These are phyloP conservation scores for Pangasius larnaudii DNA, from an alignment of 2,797 vertebrate genomes.

Conservation along the genomic window DNA sequence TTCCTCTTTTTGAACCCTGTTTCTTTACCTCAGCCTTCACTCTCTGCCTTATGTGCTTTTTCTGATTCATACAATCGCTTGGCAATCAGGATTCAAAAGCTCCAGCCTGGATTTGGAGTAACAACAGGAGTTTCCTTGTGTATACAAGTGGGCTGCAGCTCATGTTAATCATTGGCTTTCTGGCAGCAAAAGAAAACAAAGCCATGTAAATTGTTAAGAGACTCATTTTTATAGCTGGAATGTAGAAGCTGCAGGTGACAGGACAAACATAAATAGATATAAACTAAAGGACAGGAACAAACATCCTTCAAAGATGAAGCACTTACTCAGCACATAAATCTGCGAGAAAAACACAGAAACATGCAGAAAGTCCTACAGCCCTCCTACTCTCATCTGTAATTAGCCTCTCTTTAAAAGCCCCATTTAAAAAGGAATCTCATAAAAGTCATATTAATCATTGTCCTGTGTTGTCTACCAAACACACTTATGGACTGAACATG, in stretches of 20 bases:
- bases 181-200: neutral
- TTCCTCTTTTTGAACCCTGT: neutral
- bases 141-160: neutral
- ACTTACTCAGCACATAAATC: neutral
- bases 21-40: neutral
- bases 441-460: slow-evolving; percentile 11
- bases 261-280: neutral
- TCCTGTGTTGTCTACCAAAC: neutral
- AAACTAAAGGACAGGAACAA: slow-evolving; percentile 27
- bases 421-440: slow-evolving; percentile 6
- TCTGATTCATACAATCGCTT: neutral
- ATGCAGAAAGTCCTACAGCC: neutral
- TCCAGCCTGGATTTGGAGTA: slow-evolving; percentile 1
- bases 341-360: neutral
- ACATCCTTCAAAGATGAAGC: neutral
- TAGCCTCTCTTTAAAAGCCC: slow-evolving; percentile 13
- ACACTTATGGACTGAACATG: neutral
- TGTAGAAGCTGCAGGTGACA: neutral
- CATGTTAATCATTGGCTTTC: neutral
- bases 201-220: neutral
- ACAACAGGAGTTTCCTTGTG: slow-evolving; percentile 6
- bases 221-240: neutral
- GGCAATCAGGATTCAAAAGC: neutral
- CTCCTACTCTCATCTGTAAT: slow-evolving; percentile 4
- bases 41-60: neutral